Base-by-base conservation (phyloP, 2,797 vertebrate genomes). In the Stomatorhinus walkeri region DNA sequence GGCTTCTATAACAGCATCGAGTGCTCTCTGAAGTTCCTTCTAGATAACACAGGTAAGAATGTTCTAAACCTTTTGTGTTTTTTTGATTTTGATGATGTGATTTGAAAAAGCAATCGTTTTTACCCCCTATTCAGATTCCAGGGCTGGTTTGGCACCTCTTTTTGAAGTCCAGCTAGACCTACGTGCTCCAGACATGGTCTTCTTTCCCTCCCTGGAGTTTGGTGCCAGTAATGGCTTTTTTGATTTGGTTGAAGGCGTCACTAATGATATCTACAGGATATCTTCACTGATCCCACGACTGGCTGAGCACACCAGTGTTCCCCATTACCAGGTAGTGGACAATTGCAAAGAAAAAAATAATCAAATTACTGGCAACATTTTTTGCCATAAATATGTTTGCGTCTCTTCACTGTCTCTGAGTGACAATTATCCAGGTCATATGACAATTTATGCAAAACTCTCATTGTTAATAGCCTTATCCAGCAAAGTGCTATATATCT, bases 101-200 rank as follows among this genome's bases (percentile, higher is more conserved):
- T 40, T 40, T 72, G 28, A 59, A 72, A 72, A 81, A 89, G 6
- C 54, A 54, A 24, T 61, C 3, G 19, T 87, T 46, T 61, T 32
- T 40, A 28, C 48, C 68, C 59, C 48, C 48, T 64, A 4, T 86
- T 89, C 92, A 99, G 98, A 98, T 90, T 90, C 94, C 85, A 94
- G 92, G 87, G 91, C 94, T 8, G 95, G 89, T 0, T 86, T 95
- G 0, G 88, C 95, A 0, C 97, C 98, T 0, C 91, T 99, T 2
- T 97, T 99, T 93, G 96, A 98, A 92, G 95, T 94, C 52, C 96
- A 96, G 85, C 91, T 99, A 92, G 95, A 96, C 83, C 95, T 99
- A 6, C 93, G 92, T 88, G 89, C 95, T 76, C 97, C 97, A 64
- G 96, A 99, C 89, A 92, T 99, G 93, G 89, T 98, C 43, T 99